Percentiles rank a stretch among this genome's conserved stretches.
These are phyloP conservation scores for Onychostoma macrolepis DNA, from an alignment of 2,113 vertebrate species.

Conservation along the genomic window DNA sequence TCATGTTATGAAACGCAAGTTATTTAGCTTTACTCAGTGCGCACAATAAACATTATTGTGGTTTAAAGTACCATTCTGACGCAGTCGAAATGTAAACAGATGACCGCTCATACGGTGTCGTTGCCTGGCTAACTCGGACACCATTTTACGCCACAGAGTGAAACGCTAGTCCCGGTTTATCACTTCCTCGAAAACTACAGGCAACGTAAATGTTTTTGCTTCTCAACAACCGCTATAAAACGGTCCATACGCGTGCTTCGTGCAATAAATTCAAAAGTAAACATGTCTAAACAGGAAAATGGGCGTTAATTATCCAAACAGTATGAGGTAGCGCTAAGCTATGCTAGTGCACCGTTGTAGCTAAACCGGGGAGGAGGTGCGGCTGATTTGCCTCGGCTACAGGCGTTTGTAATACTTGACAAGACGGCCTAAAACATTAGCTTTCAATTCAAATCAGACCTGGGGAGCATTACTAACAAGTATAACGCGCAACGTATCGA, in stretches of 20 bases:
- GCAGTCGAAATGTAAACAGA: conserved; percentile 49
- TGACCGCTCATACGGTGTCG: conserved; percentile 54
- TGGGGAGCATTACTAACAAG: conserved; percentile 8
- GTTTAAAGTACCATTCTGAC: neutral
- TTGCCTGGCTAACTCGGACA: conserved; percentile 39
- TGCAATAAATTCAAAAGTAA: neutral
- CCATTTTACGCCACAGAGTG: conserved; percentile 37
- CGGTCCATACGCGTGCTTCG: neutral
- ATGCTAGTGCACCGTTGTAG: conserved; percentile 28
- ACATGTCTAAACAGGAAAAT: neutral
- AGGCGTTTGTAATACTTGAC: conserved; percentile 45
- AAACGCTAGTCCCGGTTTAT: conserved; percentile 25
- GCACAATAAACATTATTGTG: neutral
- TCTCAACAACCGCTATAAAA: neutral
- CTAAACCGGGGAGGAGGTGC: conserved; percentile 69
- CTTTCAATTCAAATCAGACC: conserved; percentile 7
- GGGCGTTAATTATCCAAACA: neutral
- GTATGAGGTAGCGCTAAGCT: conserved; percentile 9
- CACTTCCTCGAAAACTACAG: conserved; percentile 15
- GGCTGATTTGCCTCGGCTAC: conserved; percentile 54
- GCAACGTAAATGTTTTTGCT: neutral
- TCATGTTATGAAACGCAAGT: neutral
- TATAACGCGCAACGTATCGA: neutral
- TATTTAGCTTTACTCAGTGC: neutral
- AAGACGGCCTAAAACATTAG: conserved; percentile 39